Evolutionary conservation across 2,888 invertebrate species (phyloP), one percentile per base, ranked within the genome.

Genomic region (Carpatolechia fugitivella): DNA sequence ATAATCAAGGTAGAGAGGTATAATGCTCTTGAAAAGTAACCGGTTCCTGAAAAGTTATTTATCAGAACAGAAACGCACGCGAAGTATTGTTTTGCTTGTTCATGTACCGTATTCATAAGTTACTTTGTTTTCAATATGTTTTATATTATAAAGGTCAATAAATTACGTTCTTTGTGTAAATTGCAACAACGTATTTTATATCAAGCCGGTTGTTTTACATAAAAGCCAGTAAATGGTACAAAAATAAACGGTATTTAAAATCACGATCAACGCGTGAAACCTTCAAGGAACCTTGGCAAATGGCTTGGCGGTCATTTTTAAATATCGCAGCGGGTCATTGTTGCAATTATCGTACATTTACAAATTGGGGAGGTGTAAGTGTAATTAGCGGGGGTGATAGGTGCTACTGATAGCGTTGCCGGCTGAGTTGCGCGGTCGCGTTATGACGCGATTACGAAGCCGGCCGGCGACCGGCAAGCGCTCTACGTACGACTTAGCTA

Each of bases 251-350:
- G 16, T 31, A 41, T 52, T 52, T 52, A 52, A 52, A 41, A 52
- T 51, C 51, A 10, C 16, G 40, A 40, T 31, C 10, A 16, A 30
- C 41, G 7, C 31, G 52, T 52, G 41, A 49, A 63, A 66, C 62
- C 60, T 64, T 68, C 63, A 64, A 59, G 60, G 60, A 65, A 64
- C 68, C 70, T 74, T 69, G 70, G 59, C 58, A 68, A 68, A 68
- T 63, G 62, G 66, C 67, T 66, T 66, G 69, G 68, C 68, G 70
- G 70, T 62, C 67, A 70, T 65, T 72, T 68, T 72, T 64, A 66
- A 69, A 67, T 62, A 47, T 52, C 60, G 20, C 40, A 64, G 47
- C 60, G 60, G 68, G 70, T 72, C 68, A 69, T 65, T 68, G 60
- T 60, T 63, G 62, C 65, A 70, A 75, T 77, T 73, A 73, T 59